These are phyloP conservation scores for Drosophila nr. perissopoda DNA, from an alignment of 2,888 invertebrate genomes.

Conservation along the genomic window DNA sequence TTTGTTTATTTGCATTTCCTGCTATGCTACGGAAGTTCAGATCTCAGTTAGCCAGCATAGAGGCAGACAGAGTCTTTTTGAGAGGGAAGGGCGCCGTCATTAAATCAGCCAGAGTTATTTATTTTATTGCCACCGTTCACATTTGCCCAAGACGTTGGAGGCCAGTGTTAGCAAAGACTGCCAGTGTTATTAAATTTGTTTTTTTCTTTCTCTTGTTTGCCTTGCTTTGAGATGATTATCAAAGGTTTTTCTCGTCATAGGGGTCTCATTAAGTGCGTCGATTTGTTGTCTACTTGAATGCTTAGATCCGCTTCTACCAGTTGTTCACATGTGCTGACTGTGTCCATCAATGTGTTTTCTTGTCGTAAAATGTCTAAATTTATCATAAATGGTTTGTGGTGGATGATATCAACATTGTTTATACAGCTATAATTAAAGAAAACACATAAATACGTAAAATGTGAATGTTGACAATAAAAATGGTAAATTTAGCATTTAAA, in stretches of 20 bases:
- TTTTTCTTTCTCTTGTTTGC: conserved; percentile 10
- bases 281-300: conserved; percentile 21
- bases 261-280: conserved; percentile 30
- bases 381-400: conserved; percentile 10
- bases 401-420: conserved; percentile 53
- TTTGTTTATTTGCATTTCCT: conserved; percentile 80
- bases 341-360: conserved; percentile 8
- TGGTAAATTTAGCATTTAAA: conserved; percentile 28
- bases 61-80: conserved; percentile 2
- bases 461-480: conserved; percentile 42
- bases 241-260: conserved; percentile 38
- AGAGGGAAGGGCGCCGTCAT: conserved; percentile 26
- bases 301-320: no score
- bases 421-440: conserved; percentile 28
- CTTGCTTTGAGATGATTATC: conserved; percentile 28
- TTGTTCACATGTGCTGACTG: neutral
- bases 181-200: conserved; percentile 16
- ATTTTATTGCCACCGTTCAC: conserved; percentile 40
- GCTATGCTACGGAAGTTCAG: conserved; percentile 57
- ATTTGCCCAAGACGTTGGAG: conserved; percentile 30
- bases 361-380: conserved; percentile 29
- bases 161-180: conserved; percentile 12
- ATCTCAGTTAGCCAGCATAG: conserved; percentile 35
- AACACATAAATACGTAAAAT: conserved; percentile 15
- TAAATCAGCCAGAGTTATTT: conserved; percentile 54